Base-by-base conservation (phyloP, 2,113 vertebrate species). In the Odocoileus hemionus region DNA sequence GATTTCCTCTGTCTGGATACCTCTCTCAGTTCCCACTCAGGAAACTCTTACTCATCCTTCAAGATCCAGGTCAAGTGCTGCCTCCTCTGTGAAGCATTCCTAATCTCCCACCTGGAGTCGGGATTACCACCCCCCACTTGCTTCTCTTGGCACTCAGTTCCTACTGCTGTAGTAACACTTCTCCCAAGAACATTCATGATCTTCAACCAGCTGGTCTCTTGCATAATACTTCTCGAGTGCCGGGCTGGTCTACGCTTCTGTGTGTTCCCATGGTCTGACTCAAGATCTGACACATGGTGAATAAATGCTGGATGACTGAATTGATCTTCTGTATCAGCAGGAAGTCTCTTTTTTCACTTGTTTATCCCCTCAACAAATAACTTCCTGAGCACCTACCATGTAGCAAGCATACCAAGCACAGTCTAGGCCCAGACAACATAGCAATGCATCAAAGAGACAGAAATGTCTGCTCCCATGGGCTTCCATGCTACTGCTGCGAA, bases 331-430 rank as follows among this genome's bases (percentile, higher is more conserved):
- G 52, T n/a, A 30, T 23, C 58, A 13, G 50, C n/a, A 36, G 19
- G 17, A 83, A 57, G 13, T 43, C 19, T n/a, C 50, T 91, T 74
- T 95, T 7, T 17, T 94, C 43, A 54, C 5, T 13, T 14, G 21
- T 96, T 57, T 39, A 70, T 83, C 52, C 7, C 86, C 52, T 36
- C 55, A 89, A 70, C 19, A 92, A 92, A 94, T 52, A 61, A 74
- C 28, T 64, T 79, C 28, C n/a, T 55, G 52, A 78, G 50, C 21
- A 50, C 30, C 64, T 47, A 39, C 54, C 15, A 13, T 2, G 17
- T 16, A 43, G 30, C 33, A 50, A 19, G 33, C 50, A 28, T 57
- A 36, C 23, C 2, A 28, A 84, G 58, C 79, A 33, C 26, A 16
- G n/a, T 61, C 8, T 13, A 55, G 33, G 9, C 33, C 47, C 21